Percentiles rank a stretch among this genome's conserved stretches.
These are phyloP conservation scores for Cyanoliseus patagonus DNA, from an alignment of 2,113 vertebrate genomes.

Conservation along the genomic window DNA sequence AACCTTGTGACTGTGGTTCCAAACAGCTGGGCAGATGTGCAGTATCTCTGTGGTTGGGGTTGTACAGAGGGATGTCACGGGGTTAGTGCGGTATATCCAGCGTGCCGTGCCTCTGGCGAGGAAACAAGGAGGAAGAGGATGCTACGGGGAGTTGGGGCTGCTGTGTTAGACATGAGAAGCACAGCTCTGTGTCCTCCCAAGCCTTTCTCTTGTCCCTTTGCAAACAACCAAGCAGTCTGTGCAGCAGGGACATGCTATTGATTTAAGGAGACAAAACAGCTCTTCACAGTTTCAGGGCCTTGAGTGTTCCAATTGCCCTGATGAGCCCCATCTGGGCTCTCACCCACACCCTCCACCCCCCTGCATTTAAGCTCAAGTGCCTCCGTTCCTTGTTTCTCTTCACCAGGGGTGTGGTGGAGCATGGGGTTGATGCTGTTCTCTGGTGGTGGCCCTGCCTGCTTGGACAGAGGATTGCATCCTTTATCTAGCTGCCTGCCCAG, in stretches of 20 bases:
- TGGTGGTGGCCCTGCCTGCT: neutral
- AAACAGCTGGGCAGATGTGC: neutral
- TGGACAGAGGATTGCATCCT: neutral
- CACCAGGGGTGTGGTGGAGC: accelerated
- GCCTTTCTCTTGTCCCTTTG: neutral
- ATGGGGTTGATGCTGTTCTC: accelerated
- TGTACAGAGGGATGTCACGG: neutral
- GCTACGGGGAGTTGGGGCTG: neutral
- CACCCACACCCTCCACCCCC: accelerated
- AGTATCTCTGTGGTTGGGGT: neutral
- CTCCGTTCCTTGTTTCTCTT: accelerated
- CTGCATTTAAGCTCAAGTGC: neutral
- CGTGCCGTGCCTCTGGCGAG: accelerated
- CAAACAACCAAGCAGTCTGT: neutral
- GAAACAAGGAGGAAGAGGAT: neutral
- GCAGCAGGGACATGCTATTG: neutral
- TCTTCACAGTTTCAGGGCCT: neutral
- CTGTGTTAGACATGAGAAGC: neutral
- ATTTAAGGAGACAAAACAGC: neutral
- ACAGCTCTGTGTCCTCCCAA: accelerated
- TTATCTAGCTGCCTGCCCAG: neutral
- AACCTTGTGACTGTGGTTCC: too few species aligned
- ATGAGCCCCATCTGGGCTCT: neutral
- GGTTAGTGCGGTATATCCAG: neutral
- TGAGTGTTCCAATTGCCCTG: neutral